Evolutionary conservation across 2,797 vertebrate genomes (phyloP).

Genomic region (Tarsius wallacei): DNA sequence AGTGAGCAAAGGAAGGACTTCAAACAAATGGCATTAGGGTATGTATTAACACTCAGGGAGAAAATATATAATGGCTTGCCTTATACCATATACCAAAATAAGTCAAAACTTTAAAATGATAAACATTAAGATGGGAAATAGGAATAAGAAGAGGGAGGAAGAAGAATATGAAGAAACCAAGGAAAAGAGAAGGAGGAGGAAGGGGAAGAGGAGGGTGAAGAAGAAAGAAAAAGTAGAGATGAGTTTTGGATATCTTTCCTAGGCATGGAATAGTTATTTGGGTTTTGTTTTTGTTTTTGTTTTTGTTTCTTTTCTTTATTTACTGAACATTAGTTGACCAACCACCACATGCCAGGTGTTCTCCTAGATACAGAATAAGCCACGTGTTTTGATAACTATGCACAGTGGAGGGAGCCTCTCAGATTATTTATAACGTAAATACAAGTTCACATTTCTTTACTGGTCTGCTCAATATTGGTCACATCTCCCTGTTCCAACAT

Average conservation of each 20-base stretch:
- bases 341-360: not conserved
- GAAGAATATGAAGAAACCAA: not conserved
- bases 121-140: not conserved
- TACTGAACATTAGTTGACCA: not conserved
- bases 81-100: not conserved
- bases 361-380: not conserved
- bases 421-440: not conserved
- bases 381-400: not conserved
- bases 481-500: not conserved
- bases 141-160: not conserved
- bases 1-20: not conserved
- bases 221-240: not conserved
- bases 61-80: not conserved
- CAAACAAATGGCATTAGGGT: not conserved
- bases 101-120: conserved; percentile 23
- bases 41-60: not conserved
- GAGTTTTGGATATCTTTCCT: not conserved
- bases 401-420: not conserved
- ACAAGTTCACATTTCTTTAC: not conserved
- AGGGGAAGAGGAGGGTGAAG: not conserved
- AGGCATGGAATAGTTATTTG: not conserved
- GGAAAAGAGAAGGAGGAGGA: not conserved
- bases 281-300: not conserved
- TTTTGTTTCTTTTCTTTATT: not conserved
- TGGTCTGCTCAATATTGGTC: not conserved